These are phyloP conservation scores for Xanthia togata DNA, from an alignment of 2,888 invertebrate genomes.

Conservation along the genomic window DNA sequence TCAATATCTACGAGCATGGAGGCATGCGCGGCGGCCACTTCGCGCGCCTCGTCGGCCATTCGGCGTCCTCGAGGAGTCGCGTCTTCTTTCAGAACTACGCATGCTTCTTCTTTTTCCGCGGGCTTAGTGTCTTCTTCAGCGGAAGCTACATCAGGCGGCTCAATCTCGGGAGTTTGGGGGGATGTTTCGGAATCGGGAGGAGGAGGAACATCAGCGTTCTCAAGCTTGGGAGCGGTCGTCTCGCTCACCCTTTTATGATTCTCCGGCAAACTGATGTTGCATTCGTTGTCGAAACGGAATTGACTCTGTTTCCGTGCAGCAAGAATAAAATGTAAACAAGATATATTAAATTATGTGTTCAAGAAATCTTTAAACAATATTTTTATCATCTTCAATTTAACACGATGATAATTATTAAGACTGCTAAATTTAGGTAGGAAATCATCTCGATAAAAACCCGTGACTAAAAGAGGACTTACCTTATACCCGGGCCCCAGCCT, in stretches of 20 bases:
- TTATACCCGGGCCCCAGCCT: conserved; percentile 99
- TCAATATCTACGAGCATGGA: conserved; percentile 90
- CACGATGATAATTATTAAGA: background rate
- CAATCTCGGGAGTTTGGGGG: conserved; percentile 73
- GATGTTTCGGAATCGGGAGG: conserved; percentile 72
- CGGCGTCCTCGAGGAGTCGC: conserved; percentile 85
- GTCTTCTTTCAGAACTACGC: conserved; percentile 88
- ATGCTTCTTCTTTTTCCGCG: conserved; percentile 80
- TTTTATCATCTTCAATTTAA: background rate
- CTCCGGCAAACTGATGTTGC: conserved; percentile 98
- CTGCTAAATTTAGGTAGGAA: background rate
- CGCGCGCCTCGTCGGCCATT: conserved; percentile 87
- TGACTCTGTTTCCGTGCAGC: conserved; percentile 95
- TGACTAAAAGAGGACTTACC: conserved; percentile 88
- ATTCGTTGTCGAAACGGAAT: conserved; percentile 99
- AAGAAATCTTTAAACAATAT: background rate
- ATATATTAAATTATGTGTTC: conserved; percentile 38
- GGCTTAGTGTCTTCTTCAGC: conserved; percentile 78
- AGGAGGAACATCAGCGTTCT: conserved; percentile 75
- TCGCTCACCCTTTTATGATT: conserved; percentile 99
- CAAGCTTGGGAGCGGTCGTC: conserved; percentile 86
- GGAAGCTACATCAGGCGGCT: conserved; percentile 76
- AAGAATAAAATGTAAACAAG: conserved; percentile 76
- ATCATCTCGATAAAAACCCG: background rate
- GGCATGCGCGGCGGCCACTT: conserved; percentile 89